Evolutionary conservation across 2,113 vertebrate species (phyloP).

Genomic region (Coracopsis vasa): DNA sequence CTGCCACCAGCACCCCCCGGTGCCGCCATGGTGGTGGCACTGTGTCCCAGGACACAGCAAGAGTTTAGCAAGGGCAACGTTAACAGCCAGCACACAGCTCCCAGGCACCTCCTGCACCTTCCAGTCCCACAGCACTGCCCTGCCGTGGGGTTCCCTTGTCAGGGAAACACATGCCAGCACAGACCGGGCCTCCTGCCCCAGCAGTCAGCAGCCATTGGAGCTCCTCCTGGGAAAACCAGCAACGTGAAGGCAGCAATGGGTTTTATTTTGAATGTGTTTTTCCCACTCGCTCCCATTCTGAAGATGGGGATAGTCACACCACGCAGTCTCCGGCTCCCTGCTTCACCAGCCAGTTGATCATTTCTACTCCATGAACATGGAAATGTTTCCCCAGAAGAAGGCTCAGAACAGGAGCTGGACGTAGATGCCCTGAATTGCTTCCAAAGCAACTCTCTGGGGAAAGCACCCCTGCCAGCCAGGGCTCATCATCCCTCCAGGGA

Average conservation of each 20-base stretch:
- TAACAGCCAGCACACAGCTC: fast-evolving
- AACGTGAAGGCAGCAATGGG: background rate
- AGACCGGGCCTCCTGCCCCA: background rate
- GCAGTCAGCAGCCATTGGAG: background rate
- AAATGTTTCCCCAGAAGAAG: background rate
- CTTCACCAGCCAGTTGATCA: background rate
- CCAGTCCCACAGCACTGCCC: fast-evolving
- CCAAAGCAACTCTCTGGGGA: background rate
- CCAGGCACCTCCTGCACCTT: background rate
- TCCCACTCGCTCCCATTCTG: background rate
- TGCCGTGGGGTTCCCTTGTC: background rate
- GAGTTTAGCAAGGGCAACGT: background rate
- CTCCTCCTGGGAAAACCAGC: background rate
- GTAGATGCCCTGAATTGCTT: background rate
- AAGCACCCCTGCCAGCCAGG: background rate
- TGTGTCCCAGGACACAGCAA: background rate
- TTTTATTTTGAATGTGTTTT: background rate
- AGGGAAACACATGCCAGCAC: background rate
- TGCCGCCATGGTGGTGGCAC: no score
- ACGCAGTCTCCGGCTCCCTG: background rate
- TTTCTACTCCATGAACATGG: background rate
- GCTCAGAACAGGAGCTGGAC: background rate
- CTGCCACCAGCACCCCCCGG: background rate
- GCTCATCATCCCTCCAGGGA: background rate
- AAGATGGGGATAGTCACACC: background rate